Evolutionary conservation across 2,888 invertebrate genomes (phyloP).

Genomic region (Acrocyrtus sp.): DNA sequence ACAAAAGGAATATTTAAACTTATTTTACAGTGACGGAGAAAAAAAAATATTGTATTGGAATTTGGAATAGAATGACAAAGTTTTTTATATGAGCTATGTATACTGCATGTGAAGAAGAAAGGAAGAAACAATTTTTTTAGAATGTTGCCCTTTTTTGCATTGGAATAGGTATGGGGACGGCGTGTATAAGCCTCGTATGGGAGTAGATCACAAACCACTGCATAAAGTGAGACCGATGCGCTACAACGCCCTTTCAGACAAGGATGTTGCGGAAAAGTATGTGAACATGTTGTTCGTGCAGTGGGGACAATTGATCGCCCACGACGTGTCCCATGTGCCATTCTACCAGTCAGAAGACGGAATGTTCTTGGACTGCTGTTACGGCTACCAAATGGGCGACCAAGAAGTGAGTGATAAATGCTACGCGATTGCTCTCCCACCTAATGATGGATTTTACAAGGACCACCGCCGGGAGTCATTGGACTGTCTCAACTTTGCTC

Average conservation of each 20-base stretch:
- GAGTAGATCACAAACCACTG: constrained; percentile 43
- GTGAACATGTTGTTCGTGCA: constrained; percentile 55
- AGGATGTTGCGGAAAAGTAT: constrained; percentile 53
- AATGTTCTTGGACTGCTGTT: constrained; percentile 61
- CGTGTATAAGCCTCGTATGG: constrained; percentile 38
- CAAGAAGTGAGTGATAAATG: constrained; percentile 61
- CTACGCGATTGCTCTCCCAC: constrained; percentile 52
- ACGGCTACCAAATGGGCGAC: constrained; percentile 55
- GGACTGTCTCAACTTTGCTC: constrained; percentile 60
- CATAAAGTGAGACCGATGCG: constrained; percentile 53
- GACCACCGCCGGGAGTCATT: constrained; percentile 27
- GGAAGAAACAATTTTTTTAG: too few species aligned
- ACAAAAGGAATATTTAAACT: background rate
- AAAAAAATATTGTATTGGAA: too few species aligned
- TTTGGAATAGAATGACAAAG: too few species aligned
- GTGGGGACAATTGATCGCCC: constrained; percentile 58
- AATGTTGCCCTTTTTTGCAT: background rate
- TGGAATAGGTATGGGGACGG: constrained; percentile 52
- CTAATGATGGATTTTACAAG: constrained; percentile 57
- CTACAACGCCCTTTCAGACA: constrained; percentile 56
- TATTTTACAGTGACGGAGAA: too few species aligned
- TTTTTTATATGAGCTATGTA: too few species aligned
- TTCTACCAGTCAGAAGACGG: constrained; percentile 61
- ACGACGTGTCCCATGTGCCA: constrained; percentile 55
- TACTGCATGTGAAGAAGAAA: too few species aligned